These are phyloP conservation scores for Ptychobarbus kaznakovi DNA, from an alignment of 2,797 vertebrate genomes.

Conservation along the genomic window DNA sequence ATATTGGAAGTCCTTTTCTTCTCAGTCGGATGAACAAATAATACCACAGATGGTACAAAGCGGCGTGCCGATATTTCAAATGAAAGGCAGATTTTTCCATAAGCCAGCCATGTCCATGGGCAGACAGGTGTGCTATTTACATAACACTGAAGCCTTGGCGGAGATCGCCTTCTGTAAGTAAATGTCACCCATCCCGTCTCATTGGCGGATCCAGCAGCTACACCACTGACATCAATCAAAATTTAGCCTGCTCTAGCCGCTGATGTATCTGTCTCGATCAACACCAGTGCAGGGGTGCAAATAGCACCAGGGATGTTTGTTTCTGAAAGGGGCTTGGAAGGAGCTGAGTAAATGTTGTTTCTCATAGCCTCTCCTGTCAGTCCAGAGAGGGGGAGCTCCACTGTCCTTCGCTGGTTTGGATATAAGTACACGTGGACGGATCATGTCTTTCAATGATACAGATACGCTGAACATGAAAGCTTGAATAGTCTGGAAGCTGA, in stretches of 20 bases:
- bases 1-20: conserved; percentile 59
- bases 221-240: conserved; percentile 76
- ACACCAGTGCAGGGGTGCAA: conserved; percentile 65
- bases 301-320: conserved; percentile 68
- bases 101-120: conserved; percentile 63
- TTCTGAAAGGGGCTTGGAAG: conserved; percentile 60
- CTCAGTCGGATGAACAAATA: conserved; percentile 54
- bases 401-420: conserved; percentile 40
- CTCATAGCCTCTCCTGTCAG: conserved; percentile 63
- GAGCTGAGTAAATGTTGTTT: conserved; percentile 68
- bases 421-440: conserved; percentile 30
- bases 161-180: conserved; percentile 72
- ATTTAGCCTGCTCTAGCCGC: conserved; percentile 63
- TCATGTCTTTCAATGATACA: conserved; percentile 31
- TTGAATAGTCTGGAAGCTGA: conserved; percentile 64
- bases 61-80: conserved; percentile 62
- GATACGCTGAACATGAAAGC: conserved; percentile 67
- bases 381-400: conserved; percentile 39
- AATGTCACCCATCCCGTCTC: conserved; percentile 77
- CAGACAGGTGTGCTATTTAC: conserved; percentile 81
- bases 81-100: conserved; percentile 70
- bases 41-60: conserved; percentile 68
- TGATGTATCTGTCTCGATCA: conserved; percentile 66
- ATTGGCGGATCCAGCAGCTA: conserved; percentile 67
- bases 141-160: conserved; percentile 71